Evolutionary conservation across 2,113 vertebrate species (phyloP), one percentile per base, ranked within the genome.

Genomic region (Spheniscus mendiculus): DNA sequence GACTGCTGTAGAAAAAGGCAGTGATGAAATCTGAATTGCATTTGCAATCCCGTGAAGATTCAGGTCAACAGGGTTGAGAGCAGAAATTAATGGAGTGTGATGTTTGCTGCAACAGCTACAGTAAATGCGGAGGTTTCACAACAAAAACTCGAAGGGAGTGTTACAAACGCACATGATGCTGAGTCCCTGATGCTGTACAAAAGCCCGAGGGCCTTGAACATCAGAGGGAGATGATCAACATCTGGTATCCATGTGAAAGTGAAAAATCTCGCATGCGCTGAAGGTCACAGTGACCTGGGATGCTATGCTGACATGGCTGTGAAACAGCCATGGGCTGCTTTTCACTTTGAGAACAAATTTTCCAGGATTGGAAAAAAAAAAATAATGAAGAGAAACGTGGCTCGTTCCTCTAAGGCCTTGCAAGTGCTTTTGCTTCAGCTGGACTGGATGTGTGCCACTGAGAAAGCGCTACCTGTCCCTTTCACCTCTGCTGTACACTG

Each of bases 271-370:
- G 2, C 44, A 20, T 4, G 52, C 0, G 0, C 30, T 21, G 66
- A 72, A 85, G 95, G 97, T 96, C 96, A 22, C 21, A 0, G 74
- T 91, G 97, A 97, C 95, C 93, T 55, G 84, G n/a, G 45, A 87
- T 77, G 45, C 45, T 90, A 4, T 2, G 0, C 65, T 61, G 69
- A 91, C 52, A 69, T 18, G 70, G 86, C 83, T 82, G 44, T 45
- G 87, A 82, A 94, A 71, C 26, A 52, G 52, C 38, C 38, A 47
- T 11, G 29, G 38, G 61, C 86, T 81, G n/a, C 63, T 66, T 36
- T 63, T 55, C 67, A 59, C 59, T 91, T 83, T 74, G 50, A 0
- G 4, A 78, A 53, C 55, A 40, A 6, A 25, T 87, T 65, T 72
- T 91, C 44, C 10, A 12, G 49, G 52, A 65, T 2, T 92, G 56